Percentiles rank a stretch among this genome's conserved stretches.
Evolutionary conservation across 1,140 invertebrate genomes (phyloP).

Genomic region (Prorops nasuta): DNA sequence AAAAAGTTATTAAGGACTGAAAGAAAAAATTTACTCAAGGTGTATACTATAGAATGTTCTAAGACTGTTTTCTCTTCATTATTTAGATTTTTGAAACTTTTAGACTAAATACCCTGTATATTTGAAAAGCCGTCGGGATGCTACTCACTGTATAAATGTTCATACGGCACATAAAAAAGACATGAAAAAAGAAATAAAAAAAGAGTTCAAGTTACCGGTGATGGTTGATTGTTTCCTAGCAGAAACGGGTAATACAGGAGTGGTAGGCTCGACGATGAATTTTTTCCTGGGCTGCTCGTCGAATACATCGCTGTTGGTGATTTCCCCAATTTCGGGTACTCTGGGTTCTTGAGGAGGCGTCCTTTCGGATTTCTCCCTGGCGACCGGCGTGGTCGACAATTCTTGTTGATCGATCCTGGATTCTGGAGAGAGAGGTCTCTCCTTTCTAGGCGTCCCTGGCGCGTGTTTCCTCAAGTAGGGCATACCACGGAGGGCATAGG

Average conservation of each 20-base stretch:
- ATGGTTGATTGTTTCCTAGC: conserved; percentile 47
- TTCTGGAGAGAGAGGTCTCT: not conserved
- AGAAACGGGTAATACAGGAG: conserved; percentile 30
- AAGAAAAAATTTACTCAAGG: too few species aligned
- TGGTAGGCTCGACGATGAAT: conserved; percentile 29
- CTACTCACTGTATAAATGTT: too few species aligned
- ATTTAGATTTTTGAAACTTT: too few species aligned
- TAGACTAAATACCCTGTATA: too few species aligned
- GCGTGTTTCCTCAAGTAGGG: conserved; percentile 45
- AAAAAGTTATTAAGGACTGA: too few species aligned
- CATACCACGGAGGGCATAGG: conserved; percentile 52
- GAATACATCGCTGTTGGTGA: conserved; percentile 18
- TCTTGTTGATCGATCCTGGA: not conserved
- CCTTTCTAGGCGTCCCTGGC: conserved; percentile 32
- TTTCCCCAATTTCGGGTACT: conserved; percentile 42
- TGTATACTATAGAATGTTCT: too few species aligned
- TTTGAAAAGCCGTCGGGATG: too few species aligned
- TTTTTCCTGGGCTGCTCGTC: conserved; percentile 27
- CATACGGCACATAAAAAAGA: too few species aligned
- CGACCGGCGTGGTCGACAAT: conserved; percentile 3
- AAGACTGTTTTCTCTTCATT: too few species aligned
- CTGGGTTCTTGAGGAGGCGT: conserved; percentile 46
- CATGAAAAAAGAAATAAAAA: too few species aligned
- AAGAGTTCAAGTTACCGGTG: too few species aligned
- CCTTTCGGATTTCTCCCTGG: conserved; percentile 29